Percentiles rank a stretch among this genome's conserved stretches.
Conservation (phyloP, 2,797 vertebrate genomes). For the Carapus acus region DNA sequence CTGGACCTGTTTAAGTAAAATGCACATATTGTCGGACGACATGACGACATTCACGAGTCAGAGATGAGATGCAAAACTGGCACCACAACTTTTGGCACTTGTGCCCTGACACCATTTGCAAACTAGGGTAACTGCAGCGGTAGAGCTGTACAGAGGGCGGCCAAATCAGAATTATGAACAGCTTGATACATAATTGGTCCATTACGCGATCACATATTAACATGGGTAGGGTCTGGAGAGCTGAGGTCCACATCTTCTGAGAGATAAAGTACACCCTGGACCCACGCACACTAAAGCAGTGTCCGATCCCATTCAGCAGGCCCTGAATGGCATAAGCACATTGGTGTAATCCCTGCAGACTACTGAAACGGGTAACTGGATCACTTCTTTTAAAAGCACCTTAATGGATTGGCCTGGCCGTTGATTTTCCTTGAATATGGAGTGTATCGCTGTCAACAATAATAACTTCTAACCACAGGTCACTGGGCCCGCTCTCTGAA, state of each 20-base stretch:
- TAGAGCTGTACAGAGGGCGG: not conserved
- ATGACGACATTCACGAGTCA: too few relatives aligned
- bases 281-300: conserved; percentile 64
- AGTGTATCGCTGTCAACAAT: conserved; percentile 64
- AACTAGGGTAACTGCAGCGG: not conserved
- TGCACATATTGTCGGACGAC: too few relatives aligned
- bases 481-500: conserved; percentile 37
- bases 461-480: conserved; percentile 36
- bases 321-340: conserved; percentile 77
- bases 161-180: not conserved
- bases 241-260: conserved; percentile 46
- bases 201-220: conserved; percentile 10
- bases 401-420: conserved; percentile 77
- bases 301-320: conserved; percentile 68
- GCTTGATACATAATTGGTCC: conserved; percentile 4
- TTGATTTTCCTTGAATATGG: conserved; percentile 67
- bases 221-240: conserved; percentile 30
- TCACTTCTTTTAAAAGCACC: conserved; percentile 83
- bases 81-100: too few relatives aligned
- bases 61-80: too few relatives aligned
- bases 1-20: too few relatives aligned
- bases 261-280: conserved; percentile 57
- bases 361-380: conserved; percentile 80
- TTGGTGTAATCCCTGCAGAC: conserved; percentile 79
- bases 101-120: too few relatives aligned